A percentile compares a stretch with the other conserved stretches of the same genome.
These are phyloP conservation scores for Cynodonichthys magdalenae DNA, from an alignment of 2,797 vertebrate species.

Conservation along the genomic window DNA sequence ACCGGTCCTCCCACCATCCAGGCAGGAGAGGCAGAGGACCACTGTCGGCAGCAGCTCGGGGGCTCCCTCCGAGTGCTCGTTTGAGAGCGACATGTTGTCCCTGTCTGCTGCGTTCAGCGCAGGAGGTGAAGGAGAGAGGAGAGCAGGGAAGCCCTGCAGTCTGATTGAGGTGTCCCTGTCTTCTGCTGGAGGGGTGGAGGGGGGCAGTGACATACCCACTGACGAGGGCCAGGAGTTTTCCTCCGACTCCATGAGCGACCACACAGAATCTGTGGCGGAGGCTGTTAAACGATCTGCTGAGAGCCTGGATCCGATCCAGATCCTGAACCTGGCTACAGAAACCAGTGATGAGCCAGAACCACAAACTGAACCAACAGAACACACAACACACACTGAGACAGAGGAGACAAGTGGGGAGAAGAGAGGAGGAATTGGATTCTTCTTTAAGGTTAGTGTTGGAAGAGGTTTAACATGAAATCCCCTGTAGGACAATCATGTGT, in stretches of 20 bases:
- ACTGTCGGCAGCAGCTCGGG: conserved; percentile 76
- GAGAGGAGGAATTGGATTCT: conserved; percentile 82
- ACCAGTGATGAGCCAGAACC: conserved; percentile 6
- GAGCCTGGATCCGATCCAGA: conserved; percentile 30
- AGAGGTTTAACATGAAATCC: too few species aligned
- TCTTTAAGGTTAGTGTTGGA: conserved; percentile 82
- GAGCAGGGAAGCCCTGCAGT: conserved; percentile 61
- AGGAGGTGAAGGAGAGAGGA: conserved; percentile 37
- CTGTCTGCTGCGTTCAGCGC: conserved; percentile 58
- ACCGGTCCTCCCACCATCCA: conserved; percentile 16
- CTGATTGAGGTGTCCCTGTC: conserved; percentile 79
- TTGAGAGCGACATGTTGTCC: conserved; percentile 80
- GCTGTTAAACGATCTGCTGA: conserved; percentile 1
- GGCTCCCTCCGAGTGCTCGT: conserved; percentile 80
- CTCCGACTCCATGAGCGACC: conserved; percentile 86
- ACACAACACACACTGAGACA: neutral
- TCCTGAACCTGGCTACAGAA: conserved; percentile 19
- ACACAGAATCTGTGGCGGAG: conserved; percentile 66
- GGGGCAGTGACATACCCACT: conserved; percentile 67
- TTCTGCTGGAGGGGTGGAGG: conserved; percentile 70
- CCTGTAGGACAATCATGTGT: neutral
- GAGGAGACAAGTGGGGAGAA: conserved; percentile 40
- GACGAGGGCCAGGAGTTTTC: conserved; percentile 81
- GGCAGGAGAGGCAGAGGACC: conserved; percentile 12
- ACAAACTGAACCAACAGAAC: conserved; percentile 17